A percentile compares a stretch with the other conserved stretches of the same genome.
Conservation (phyloP, 1,140 invertebrate genomes). For the Triops longicaudatus region DNA sequence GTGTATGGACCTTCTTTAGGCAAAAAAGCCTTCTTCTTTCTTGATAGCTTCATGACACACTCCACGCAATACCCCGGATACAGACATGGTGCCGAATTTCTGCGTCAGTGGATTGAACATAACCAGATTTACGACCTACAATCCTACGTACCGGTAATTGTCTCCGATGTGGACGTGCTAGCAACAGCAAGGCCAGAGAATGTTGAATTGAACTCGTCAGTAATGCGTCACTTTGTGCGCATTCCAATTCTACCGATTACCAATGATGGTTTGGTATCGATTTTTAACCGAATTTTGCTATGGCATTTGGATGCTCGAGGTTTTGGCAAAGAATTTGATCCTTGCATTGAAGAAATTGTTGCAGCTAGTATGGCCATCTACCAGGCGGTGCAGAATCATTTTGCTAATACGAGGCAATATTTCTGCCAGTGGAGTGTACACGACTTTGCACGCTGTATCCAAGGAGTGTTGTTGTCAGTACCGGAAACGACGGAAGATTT, state of each 20-base stretch:
- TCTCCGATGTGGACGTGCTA: constrained; percentile 73
- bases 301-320: constrained; percentile 92
- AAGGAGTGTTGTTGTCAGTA: constrained; percentile 78
- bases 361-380: constrained; percentile 77
- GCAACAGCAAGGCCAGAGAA: not conserved
- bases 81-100: constrained; percentile 61
- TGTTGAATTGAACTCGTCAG: constrained; percentile 69
- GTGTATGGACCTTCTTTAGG: constrained; percentile 45
- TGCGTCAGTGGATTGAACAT: constrained; percentile 84
- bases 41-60: constrained; percentile 64
- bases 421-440: constrained; percentile 3
- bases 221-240: constrained; percentile 82
- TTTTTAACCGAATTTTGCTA: constrained; percentile 82
- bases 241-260: constrained; percentile 55
- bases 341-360: constrained; percentile 82
- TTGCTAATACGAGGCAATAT: not conserved
- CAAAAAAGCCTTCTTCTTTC: constrained; percentile 80
- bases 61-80: not conserved
- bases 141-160: constrained; percentile 68
- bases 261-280: constrained; percentile 71
- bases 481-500: constrained; percentile 84
- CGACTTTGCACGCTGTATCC: constrained; percentile 34
- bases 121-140: constrained; percentile 88
- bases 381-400: constrained; percentile 45
- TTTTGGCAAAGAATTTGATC: constrained; percentile 91